Conservation (phyloP, 2,888 invertebrate genomes). For the Epinotia brunnichana region DNA sequence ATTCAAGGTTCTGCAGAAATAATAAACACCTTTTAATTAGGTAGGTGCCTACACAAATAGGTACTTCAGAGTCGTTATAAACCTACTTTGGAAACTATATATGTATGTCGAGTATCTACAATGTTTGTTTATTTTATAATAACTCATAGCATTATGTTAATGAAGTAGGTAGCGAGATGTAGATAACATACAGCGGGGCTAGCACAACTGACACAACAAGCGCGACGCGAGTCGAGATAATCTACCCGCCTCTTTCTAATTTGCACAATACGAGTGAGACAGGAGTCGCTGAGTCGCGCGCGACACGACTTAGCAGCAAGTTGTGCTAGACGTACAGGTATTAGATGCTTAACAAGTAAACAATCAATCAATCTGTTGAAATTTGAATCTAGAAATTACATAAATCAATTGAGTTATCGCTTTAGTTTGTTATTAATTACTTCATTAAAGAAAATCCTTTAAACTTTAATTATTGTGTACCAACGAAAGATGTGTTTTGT, state of each 20-base stretch:
- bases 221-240: too few relatives aligned
- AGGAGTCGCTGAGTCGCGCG: too few relatives aligned
- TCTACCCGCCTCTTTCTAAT: too few relatives aligned
- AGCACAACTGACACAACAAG: too few relatives aligned
- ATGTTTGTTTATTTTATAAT: background rate
- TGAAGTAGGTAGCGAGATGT: background rate
- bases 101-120: background rate
- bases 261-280: too few relatives aligned
- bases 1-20: slow-evolving; percentile 21
- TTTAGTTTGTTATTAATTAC: background rate
- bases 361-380: slow-evolving; percentile 5
- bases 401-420: background rate
- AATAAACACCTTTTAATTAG: background rate
- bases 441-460: background rate
- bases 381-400: background rate
- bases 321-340: too few relatives aligned
- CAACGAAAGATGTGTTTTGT: too few relatives aligned
- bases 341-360: background rate
- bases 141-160: background rate
- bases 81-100: background rate
- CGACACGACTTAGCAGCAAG: too few relatives aligned
- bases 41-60: too few relatives aligned
- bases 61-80: too few relatives aligned
- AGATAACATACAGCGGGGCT: too few relatives aligned
- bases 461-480: too few relatives aligned